Evolutionary conservation across 1,140 invertebrate species (phyloP).

Genomic region (Onthophagus taurus): DNA sequence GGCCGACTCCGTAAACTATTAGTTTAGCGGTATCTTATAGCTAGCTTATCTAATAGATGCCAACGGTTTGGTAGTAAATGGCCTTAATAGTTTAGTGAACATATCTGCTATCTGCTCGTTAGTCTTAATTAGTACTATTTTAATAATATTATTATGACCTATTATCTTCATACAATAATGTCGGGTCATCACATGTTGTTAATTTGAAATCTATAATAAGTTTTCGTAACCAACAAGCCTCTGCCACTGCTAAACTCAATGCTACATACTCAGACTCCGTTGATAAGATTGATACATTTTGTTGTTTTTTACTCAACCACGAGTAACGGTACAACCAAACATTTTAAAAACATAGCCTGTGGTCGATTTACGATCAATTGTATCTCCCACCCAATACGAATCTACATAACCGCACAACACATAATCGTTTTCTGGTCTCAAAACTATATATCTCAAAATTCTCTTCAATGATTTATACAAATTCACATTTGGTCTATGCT

Average conservation of each 20-base stretch:
- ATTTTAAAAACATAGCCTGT: slow-evolving; percentile 33
- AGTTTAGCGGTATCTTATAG: no score
- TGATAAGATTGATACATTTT: slow-evolving; percentile 19
- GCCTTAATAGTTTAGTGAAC: slow-evolving; percentile 21
- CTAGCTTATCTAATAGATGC: no score
- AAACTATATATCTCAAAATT: slow-evolving; percentile 21
- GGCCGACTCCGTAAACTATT: no score
- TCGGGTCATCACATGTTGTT: neutral
- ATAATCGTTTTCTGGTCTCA: slow-evolving; percentile 16
- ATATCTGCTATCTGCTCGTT: slow-evolving; percentile 25
- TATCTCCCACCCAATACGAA: slow-evolving; percentile 36
- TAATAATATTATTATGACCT: slow-evolving; percentile 14
- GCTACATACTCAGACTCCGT: slow-evolving; percentile 28
- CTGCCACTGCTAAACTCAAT: slow-evolving; percentile 14
- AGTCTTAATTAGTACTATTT: slow-evolving; percentile 20
- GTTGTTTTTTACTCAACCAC: slow-evolving; percentile 23
- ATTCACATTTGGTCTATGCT: slow-evolving; percentile 18
- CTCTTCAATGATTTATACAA: slow-evolving; percentile 20
- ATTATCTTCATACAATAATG: slow-evolving; percentile 12
- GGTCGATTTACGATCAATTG: slow-evolving; percentile 34
- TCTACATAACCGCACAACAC: slow-evolving; percentile 30
- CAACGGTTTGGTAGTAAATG: neutral
- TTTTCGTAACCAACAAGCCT: slow-evolving; percentile 15
- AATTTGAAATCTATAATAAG: slow-evolving; percentile 9
- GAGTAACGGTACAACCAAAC: slow-evolving; percentile 14